Conservation (phyloP, 2,888 invertebrate species). For the Erpobdella octoculata region DNA sequence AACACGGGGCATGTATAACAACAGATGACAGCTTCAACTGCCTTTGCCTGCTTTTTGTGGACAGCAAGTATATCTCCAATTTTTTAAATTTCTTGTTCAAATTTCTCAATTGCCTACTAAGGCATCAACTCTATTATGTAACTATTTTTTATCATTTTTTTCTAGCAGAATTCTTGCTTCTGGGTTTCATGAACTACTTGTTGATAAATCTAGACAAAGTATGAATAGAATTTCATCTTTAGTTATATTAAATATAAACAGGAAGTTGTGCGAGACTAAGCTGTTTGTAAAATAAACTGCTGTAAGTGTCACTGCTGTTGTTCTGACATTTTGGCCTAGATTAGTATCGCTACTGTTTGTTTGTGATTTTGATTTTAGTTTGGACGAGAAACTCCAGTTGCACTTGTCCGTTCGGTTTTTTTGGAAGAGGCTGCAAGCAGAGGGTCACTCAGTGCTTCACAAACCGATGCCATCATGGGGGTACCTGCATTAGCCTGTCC, state of each 20-base stretch:
- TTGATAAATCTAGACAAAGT: too few species aligned
- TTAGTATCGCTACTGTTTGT: too few species aligned
- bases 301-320: too few species aligned
- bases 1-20: neutral
- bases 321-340: too few species aligned
- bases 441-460: conserved; percentile 3
- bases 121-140: neutral
- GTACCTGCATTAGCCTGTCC: conserved; percentile 18
- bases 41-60: neutral
- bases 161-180: too few species aligned
- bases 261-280: too few species aligned
- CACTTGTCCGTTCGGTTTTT: conserved; percentile 7
- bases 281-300: too few species aligned
- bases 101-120: neutral
- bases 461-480: conserved; percentile 12
- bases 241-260: too few species aligned
- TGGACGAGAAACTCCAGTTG: neutral
- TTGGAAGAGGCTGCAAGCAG: neutral
- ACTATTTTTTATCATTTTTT: too few species aligned
- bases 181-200: too few species aligned
- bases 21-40: conserved; percentile 4
- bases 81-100: neutral
- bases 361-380: too few species aligned
- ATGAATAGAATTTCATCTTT: too few species aligned
- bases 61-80: neutral